These are phyloP conservation scores for Liopterus haemorrhoidalis DNA, from an alignment of 2,888 invertebrate species.

Conservation along the genomic window DNA sequence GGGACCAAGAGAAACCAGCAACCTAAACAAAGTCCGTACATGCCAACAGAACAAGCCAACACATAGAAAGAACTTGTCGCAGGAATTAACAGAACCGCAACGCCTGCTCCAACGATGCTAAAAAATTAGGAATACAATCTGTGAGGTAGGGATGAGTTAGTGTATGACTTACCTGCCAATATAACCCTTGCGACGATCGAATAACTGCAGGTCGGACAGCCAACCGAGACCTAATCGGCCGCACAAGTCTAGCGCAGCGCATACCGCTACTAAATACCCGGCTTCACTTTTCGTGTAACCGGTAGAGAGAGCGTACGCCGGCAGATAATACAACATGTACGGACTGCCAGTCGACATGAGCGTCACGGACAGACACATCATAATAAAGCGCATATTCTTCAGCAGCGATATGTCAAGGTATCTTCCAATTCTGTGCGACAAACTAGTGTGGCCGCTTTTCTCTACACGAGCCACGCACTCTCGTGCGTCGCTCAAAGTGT, in stretches of 20 bases:
- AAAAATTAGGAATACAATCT: conserved; percentile 24
- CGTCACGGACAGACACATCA: conserved; percentile 66
- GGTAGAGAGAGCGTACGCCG: conserved; percentile 63
- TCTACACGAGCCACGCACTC: not conserved
- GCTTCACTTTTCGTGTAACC: conserved; percentile 58
- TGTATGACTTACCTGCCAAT: conserved; percentile 54
- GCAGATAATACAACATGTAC: conserved; percentile 68
- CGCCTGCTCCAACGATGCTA: conserved; percentile 64
- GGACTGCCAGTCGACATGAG: conserved; percentile 73
- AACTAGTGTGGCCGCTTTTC: conserved; percentile 16
- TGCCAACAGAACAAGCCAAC: conserved; percentile 59
- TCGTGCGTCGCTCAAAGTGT: not conserved
- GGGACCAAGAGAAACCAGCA: conserved; percentile 73
- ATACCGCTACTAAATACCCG: conserved; percentile 67
- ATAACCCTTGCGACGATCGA: conserved; percentile 65
- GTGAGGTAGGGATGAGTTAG: not conserved
- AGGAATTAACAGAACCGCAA: conserved; percentile 62
- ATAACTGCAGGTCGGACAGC: conserved; percentile 65
- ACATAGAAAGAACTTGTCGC: conserved; percentile 60
- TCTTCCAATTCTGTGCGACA: conserved; percentile 44
- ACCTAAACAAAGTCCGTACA: conserved; percentile 67
- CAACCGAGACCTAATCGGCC: conserved; percentile 68
- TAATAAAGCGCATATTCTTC: conserved; percentile 61
- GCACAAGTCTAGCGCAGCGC: conserved; percentile 64
- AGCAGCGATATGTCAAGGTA: conserved; percentile 65